Evolutionary conservation across 2,113 vertebrate species (phyloP).

Genomic region (Antechinus stuartii): DNA sequence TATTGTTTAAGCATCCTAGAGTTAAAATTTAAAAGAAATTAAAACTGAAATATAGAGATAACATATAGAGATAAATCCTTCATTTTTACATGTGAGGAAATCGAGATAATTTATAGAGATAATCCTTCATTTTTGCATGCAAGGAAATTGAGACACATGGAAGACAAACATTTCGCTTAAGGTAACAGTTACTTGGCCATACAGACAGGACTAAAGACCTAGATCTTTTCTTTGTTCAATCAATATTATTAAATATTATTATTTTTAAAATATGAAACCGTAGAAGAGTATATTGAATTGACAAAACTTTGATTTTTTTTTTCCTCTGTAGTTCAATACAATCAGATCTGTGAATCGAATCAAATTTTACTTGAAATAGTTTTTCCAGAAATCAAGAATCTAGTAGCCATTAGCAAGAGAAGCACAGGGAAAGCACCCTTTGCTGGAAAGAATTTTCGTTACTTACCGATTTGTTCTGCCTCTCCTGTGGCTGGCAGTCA

Average conservation of each 20-base stretch:
- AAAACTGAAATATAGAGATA: not conserved
- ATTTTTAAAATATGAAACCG: not conserved
- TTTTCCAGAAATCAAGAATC: not conserved
- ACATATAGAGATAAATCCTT: not conserved
- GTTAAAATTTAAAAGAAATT: not conserved
- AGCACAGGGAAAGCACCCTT: not conserved
- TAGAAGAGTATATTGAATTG: not conserved
- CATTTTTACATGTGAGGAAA: not conserved
- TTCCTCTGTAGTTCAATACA: not conserved
- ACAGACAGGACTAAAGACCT: not conserved
- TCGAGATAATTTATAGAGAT: not conserved
- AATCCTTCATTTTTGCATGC: too few species aligned
- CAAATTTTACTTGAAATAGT: not conserved
- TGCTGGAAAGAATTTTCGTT: not conserved
- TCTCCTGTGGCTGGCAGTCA: not conserved
- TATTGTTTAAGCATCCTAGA: not conserved
- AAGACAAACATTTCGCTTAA: not conserved
- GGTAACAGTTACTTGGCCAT: not conserved
- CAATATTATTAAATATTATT: not conserved
- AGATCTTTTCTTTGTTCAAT: too few species aligned
- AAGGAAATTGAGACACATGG: not conserved
- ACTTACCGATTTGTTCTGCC: slow-evolving; percentile 63
- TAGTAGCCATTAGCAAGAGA: not conserved
- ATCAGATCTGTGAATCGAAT: not conserved
- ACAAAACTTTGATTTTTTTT: not conserved